Evolutionary conservation across 2,888 invertebrate genomes (phyloP).

Genomic region (Morpho achilles): DNA sequence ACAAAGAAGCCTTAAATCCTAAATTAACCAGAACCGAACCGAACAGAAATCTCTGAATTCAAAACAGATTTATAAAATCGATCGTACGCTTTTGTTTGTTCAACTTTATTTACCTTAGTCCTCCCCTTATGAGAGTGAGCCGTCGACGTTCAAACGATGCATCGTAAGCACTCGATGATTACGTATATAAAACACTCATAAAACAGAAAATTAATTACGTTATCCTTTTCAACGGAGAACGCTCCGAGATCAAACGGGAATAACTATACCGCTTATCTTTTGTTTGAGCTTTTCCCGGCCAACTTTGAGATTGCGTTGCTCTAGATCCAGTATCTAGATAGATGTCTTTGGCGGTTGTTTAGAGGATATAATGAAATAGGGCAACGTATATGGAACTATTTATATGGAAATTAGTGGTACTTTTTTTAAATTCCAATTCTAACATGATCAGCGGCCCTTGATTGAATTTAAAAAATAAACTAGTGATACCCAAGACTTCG

Average conservation of each 20-base stretch:
- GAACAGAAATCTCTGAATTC: too few relatives aligned
- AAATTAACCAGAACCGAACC: too few relatives aligned
- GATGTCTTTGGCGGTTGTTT: constrained; percentile 16
- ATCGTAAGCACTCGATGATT: constrained; percentile 3
- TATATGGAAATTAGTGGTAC: neutral
- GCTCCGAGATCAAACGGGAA: constrained; percentile 3
- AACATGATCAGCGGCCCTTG: too few relatives aligned
- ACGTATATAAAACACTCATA: constrained; percentile 14
- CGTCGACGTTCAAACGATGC: constrained; percentile 9
- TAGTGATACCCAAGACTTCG: too few relatives aligned
- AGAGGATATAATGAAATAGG: constrained; percentile 18
- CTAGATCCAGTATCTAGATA: constrained; percentile 22
- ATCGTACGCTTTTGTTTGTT: constrained; percentile 12
- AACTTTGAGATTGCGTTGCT: constrained; percentile 13
- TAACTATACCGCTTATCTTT: constrained; percentile 17
- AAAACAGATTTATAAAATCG: too few relatives aligned
- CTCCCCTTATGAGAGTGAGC: constrained; percentile 3
- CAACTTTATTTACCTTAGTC: constrained; percentile 9
- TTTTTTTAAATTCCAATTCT: too few relatives aligned
- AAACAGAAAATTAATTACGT: constrained; percentile 19
- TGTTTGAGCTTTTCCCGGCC: constrained; percentile 16
- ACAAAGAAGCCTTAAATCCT: too few relatives aligned
- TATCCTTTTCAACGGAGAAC: constrained; percentile 9
- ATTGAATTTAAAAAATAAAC: too few relatives aligned
- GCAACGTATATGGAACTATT: constrained; percentile 8